A percentile compares a stretch with the other conserved stretches of the same genome.
Conservation (phyloP, 2,888 invertebrate species). For the Caenorhabditis angaria region DNA sequence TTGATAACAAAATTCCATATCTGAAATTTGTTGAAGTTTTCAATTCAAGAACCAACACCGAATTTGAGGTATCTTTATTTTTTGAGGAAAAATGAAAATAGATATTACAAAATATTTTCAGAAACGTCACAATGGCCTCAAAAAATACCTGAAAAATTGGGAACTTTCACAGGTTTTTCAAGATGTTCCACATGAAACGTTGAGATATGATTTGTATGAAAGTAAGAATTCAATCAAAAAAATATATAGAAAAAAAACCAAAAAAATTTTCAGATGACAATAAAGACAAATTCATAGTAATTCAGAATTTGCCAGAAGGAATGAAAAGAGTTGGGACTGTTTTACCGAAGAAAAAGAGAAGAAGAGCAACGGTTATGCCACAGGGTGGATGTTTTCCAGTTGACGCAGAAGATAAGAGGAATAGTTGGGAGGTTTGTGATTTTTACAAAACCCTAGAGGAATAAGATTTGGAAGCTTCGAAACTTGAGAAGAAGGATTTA, state of each 20-base stretch:
- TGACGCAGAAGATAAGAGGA: no score
- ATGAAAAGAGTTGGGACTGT: no score
- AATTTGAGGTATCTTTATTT: conserved; percentile 5
- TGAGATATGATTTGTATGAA: background rate
- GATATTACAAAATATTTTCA: background rate
- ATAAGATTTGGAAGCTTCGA: no score
- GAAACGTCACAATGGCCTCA: background rate
- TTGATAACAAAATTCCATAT: background rate
- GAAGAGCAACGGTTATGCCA: no score
- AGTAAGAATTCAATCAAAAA: background rate
- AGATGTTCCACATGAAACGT: background rate
- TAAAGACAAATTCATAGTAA: background rate
- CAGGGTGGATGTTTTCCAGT: no score
- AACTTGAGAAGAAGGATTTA: no score
- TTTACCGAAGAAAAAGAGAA: no score
- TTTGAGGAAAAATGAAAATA: background rate
- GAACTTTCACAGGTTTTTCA: background rate
- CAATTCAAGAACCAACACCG: background rate
- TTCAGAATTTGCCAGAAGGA: no score
- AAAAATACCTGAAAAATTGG: background rate
- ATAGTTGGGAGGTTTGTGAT: no score
- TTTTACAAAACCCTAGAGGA: no score
- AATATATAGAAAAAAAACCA: background rate
- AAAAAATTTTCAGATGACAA: background rate
- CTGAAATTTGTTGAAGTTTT: background rate